A percentile compares a stretch with the other conserved stretches of the same genome.
Conservation (phyloP, 1,140 invertebrate species). For the Drosophila arizonae region DNA sequence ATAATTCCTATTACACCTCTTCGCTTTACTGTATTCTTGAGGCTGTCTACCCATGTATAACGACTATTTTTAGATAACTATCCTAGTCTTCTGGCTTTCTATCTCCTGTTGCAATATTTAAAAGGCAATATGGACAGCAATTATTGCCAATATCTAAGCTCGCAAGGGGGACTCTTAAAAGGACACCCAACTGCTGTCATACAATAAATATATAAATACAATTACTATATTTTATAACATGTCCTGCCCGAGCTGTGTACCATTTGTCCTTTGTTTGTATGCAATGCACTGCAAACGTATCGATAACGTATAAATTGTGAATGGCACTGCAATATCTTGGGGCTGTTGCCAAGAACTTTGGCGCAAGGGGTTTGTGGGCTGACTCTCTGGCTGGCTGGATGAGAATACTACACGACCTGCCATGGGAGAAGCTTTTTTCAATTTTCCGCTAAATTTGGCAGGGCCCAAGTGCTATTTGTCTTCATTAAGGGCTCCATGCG, state of each 20-base stretch:
- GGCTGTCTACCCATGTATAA: no score
- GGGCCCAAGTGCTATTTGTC: constrained; percentile 77
- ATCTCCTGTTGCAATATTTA: no score
- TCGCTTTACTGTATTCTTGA: no score
- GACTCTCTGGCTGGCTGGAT: constrained; percentile 18
- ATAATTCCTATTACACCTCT: no score
- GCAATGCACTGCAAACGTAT: constrained; percentile 59
- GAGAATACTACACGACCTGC: constrained; percentile 29
- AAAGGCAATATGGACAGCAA: neutral
- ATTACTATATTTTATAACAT: constrained; percentile 62
- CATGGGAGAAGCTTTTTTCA: constrained; percentile 76
- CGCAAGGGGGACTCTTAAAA: neutral
- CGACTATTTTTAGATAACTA: no score
- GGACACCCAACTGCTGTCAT: neutral
- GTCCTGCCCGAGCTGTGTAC: constrained; percentile 38
- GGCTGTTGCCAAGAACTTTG: constrained; percentile 67
- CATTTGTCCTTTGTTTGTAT: constrained; percentile 44
- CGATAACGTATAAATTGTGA: constrained; percentile 68
- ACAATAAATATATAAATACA: constrained; percentile 30
- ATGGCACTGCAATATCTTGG: constrained; percentile 70
- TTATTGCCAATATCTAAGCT: neutral
- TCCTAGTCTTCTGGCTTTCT: no score
- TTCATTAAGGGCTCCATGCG: constrained; percentile 71
- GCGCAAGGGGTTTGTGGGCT: constrained; percentile 18
- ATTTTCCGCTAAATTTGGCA: constrained; percentile 82